A percentile compares a stretch with the other conserved stretches of the same genome.
phyloP scores from a whole-genome alignment of 2,797 vertebrate species.

The Kryptolebias ocellatus region DNA sequence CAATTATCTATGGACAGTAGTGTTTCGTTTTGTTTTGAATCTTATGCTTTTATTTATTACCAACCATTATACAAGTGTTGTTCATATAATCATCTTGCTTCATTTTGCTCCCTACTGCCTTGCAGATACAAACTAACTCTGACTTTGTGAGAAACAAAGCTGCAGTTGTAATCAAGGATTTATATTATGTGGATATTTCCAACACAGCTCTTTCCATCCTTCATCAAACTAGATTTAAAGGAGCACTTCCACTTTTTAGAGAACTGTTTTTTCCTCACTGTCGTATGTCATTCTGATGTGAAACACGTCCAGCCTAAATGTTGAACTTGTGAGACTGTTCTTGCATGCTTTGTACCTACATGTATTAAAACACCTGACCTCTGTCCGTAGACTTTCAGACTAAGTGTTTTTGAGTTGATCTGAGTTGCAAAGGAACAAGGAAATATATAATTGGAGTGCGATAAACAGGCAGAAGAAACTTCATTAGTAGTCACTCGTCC shows the following conservation, averaged over 20 bases:
- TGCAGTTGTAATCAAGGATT: conserved; percentile 8
- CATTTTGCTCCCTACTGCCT: no score
- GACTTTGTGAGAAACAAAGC: background rate
- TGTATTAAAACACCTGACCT: no score
- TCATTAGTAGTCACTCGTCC: conserved; percentile 43
- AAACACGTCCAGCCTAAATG: no score
- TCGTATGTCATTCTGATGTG: no score
- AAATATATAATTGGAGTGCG: conserved; percentile 7
- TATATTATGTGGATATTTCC: conserved; percentile 13
- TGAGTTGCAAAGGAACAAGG: background rate
- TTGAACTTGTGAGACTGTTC: no score
- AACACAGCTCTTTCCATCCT: conserved; percentile 3
- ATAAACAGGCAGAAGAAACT: conserved; percentile 20
- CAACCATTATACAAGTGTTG: background rate
- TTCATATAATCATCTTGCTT: background rate
- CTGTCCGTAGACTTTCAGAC: no score
- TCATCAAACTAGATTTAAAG: conserved; percentile 43
- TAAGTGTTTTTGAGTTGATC: no score
- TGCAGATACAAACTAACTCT: background rate
- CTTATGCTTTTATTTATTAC: conserved; percentile 10
- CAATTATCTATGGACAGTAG: background rate
- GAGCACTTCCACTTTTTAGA: conserved; percentile 10
- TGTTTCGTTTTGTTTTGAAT: background rate
- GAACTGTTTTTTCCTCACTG: background rate
- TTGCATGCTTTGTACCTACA: no score